Evolutionary conservation across 2,113 vertebrate species (phyloP).

Genomic region (Etheostoma cragini): DNA sequence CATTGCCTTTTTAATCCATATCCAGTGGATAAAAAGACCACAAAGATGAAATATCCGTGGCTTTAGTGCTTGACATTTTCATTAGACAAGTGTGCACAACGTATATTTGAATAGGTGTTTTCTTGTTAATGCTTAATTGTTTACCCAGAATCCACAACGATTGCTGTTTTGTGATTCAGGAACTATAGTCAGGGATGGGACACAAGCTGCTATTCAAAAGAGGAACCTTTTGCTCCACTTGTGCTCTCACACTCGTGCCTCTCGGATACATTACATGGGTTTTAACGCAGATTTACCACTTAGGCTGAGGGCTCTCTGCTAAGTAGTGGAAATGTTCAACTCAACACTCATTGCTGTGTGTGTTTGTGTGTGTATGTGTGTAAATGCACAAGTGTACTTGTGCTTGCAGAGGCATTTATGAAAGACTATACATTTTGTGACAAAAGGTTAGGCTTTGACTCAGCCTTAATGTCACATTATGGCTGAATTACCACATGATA

Average conservation of each 20-base stretch:
- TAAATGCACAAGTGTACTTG: background rate
- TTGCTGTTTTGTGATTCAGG: constrained; percentile 3
- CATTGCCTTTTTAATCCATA: background rate
- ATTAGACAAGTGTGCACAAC: background rate
- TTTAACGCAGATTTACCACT: constrained; percentile 52
- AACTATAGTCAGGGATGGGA: background rate
- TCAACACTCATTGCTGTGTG: background rate
- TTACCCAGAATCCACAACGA: background rate
- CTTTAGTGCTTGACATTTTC: background rate
- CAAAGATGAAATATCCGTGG: background rate
- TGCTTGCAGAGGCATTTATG: constrained; percentile 11
- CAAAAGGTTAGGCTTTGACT: constrained; percentile 14
- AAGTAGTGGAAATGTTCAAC: constrained; percentile 52
- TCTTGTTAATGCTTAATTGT: background rate
- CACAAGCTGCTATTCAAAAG: constrained; percentile 19
- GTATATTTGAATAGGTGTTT: background rate
- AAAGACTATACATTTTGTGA: constrained; percentile 24
- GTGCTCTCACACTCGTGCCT: constrained; percentile 30
- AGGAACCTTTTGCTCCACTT: constrained; percentile 54
- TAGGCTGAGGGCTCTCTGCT: constrained; percentile 47
- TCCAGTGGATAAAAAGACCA: background rate
- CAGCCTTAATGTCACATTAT: background rate
- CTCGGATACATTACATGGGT: constrained; percentile 36
- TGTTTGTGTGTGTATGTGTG: constrained; percentile 23
- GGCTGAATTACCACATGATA: background rate